A percentile compares a stretch with the other conserved stretches of the same genome.
These are phyloP conservation scores for Bryconaethiops microstoma DNA, from an alignment of 2,797 vertebrate species.

Conservation along the genomic window DNA sequence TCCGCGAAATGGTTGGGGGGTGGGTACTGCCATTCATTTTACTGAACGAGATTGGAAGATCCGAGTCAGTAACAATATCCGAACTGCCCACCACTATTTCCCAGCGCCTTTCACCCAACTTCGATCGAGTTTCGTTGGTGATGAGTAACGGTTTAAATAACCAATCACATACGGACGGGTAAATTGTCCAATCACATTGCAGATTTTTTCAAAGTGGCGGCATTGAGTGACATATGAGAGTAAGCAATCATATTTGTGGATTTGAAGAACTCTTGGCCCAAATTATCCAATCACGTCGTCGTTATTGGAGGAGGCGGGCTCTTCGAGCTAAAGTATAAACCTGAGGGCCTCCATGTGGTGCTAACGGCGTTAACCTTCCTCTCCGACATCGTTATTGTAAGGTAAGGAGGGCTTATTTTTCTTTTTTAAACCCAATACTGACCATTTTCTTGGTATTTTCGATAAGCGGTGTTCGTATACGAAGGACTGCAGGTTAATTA, in stretches of 20 bases:
- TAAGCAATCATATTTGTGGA: constrained; percentile 9
- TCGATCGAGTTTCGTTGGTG: not conserved
- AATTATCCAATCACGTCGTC: constrained; percentile 62
- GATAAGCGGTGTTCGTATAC: no score
- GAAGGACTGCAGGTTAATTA: not conserved
- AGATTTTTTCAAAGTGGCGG: not conserved
- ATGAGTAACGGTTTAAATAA: not conserved
- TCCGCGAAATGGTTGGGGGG: no score
- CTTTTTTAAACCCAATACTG: not conserved
- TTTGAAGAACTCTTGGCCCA: no score
- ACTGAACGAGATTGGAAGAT: no score
- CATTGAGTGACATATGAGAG: not conserved
- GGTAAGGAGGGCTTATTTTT: constrained; percentile 57
- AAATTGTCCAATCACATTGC: not conserved
- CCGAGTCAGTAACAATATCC: no score
- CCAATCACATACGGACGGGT: constrained; percentile 3
- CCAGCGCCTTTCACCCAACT: no score
- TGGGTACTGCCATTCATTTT: no score
- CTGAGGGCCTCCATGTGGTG: constrained; percentile 77
- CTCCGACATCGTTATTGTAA: constrained; percentile 49
- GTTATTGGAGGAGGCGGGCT: constrained; percentile 56
- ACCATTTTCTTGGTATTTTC: not conserved
- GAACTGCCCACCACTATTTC: no score
- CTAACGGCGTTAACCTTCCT: constrained; percentile 2
- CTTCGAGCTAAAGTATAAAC: constrained; percentile 70